Percentiles rank a stretch among this genome's conserved stretches.
Evolutionary conservation across 2,113 vertebrate species (phyloP).

Genomic region (Equus przewalskii): DNA sequence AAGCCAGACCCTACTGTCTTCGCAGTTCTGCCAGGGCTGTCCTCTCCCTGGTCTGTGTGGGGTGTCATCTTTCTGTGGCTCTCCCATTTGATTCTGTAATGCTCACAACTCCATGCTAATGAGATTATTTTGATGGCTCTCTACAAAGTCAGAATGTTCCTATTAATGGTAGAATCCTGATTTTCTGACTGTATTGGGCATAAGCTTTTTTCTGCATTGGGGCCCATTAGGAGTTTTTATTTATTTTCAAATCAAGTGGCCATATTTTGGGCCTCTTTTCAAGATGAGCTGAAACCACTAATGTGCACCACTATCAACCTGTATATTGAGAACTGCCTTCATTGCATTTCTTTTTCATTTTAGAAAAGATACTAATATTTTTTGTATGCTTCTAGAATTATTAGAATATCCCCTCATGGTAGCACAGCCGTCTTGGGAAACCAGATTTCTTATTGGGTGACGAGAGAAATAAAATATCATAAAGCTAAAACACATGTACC

Average conservation of each 20-base stretch:
- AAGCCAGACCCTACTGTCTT: background rate
- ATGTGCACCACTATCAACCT: background rate
- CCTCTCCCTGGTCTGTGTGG: background rate
- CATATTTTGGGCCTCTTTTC: background rate
- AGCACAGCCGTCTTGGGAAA: background rate
- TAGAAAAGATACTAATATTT: background rate
- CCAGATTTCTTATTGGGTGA: background rate
- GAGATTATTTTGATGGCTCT: background rate
- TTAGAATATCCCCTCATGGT: background rate
- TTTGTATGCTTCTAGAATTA: background rate
- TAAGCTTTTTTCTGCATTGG: background rate
- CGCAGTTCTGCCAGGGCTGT: rapidly evolving
- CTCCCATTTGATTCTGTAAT: background rate
- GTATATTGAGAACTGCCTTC: background rate
- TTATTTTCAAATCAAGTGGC: background rate
- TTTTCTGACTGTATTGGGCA: background rate
- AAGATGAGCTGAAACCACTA: background rate
- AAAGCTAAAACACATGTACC: background rate
- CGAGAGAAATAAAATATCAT: conserved; percentile 45
- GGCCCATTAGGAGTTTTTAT: background rate
- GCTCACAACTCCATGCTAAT: background rate
- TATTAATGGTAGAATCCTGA: background rate
- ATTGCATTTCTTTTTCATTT: background rate
- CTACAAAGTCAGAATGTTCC: background rate
- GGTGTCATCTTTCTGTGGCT: background rate